phyloP scores from a whole-genome alignment of 2,113 vertebrate species.

The Ochotona curzoniae region DNA sequence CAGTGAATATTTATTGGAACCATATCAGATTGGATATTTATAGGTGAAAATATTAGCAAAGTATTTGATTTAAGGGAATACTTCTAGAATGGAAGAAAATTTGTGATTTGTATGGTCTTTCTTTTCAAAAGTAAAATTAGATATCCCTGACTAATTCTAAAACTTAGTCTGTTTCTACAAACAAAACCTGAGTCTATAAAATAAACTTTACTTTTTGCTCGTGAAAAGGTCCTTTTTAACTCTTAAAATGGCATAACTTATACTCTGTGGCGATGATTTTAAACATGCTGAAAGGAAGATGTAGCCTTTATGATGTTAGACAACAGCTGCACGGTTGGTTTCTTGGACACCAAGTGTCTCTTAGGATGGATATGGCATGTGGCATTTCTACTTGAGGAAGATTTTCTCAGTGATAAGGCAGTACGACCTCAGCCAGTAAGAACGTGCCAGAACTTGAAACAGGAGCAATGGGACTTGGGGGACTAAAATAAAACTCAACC shows the following conservation, averaged over 20 bases:
- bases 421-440: neutral
- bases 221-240: neutral
- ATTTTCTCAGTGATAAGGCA: neutral
- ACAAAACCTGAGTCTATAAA: neutral
- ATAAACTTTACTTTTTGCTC: neutral
- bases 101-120: neutral
- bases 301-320: neutral
- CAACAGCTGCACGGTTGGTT: conserved; percentile 19
- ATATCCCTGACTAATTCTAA: neutral
- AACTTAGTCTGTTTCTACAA: neutral
- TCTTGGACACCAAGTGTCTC: neutral
- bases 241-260: neutral
- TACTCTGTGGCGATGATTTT: neutral
- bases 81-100: neutral
- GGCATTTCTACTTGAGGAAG: conserved; percentile 45
- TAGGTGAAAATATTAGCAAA: conserved; percentile 11
- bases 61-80: neutral
- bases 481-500: conserved; percentile 82
- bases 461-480: conserved; percentile 60
- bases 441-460: conserved; percentile 59
- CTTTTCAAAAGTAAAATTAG: conserved; percentile 24
- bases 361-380: neutral
- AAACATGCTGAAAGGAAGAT: neutral
- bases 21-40: neutral
- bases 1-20: neutral